Conservation (phyloP, 2,888 invertebrate genomes). For the Marronus borbonicus region DNA sequence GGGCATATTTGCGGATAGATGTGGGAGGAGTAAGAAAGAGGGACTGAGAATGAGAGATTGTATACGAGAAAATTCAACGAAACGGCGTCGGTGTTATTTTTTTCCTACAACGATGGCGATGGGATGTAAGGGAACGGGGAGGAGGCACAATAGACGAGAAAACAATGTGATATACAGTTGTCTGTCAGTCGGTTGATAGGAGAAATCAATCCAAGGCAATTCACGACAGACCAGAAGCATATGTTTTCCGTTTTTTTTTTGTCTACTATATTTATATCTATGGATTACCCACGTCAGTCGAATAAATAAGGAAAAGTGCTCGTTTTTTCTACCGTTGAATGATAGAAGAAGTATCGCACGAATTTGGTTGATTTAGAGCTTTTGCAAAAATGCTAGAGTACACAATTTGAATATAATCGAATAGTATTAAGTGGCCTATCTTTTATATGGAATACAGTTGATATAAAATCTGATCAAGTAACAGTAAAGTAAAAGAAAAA, state of each 20-base stretch:
- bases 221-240: slow-evolving; percentile 27
- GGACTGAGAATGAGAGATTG: slow-evolving; percentile 28
- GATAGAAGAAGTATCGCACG: background rate
- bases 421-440: too few species aligned
- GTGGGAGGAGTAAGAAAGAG: slow-evolving; percentile 1
- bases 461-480: too few species aligned
- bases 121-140: background rate
- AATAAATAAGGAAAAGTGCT: slow-evolving; percentile 9
- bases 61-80: slow-evolving; percentile 28
- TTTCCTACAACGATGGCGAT: background rate
- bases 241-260: slow-evolving; percentile 34
- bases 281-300: slow-evolving; percentile 3
- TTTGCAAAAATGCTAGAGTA: too few species aligned
- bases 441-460: too few species aligned
- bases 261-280: slow-evolving; percentile 27
- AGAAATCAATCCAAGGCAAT: slow-evolving; percentile 55
- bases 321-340: background rate
- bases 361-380: background rate
- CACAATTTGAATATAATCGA: too few species aligned
- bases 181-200: slow-evolving; percentile 57
- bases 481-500: too few species aligned
- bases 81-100: slow-evolving; percentile 27
- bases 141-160: slow-evolving; percentile 54
- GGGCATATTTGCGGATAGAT: slow-evolving; percentile 23
- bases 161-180: slow-evolving; percentile 59